These are phyloP conservation scores for Acanthopagrus latus DNA, from an alignment of 2,797 vertebrate genomes.

Conservation along the genomic window DNA sequence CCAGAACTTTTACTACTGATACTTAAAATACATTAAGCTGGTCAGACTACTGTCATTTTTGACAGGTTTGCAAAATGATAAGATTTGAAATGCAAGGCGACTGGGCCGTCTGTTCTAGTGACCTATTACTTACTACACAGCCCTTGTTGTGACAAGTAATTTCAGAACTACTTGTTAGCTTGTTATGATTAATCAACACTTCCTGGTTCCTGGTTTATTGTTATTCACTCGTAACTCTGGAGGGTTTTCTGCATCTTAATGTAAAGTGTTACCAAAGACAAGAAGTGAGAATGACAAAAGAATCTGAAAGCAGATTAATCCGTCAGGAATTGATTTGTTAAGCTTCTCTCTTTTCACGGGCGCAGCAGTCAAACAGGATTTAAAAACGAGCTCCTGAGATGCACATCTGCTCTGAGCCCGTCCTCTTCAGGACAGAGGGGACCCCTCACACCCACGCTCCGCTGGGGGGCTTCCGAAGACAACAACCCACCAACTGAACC, in stretches of 20 bases:
- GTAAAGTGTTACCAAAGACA: constrained; percentile 52
- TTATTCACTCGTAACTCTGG: constrained; percentile 20
- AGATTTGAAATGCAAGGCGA: too few species aligned
- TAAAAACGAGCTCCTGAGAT: constrained; percentile 68
- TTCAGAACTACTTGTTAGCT: constrained; percentile 9
- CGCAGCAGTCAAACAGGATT: constrained; percentile 81
- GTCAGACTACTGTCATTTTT: too few species aligned
- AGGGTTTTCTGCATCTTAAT: constrained; percentile 33
- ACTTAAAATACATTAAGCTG: too few species aligned
- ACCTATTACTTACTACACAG: neutral
- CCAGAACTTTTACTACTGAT: too few species aligned
- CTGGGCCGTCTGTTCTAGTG: neutral
- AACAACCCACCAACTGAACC: constrained; percentile 52
- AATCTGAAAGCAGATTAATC: constrained; percentile 79
- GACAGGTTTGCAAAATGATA: too few species aligned
- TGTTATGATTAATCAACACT: constrained; percentile 22
- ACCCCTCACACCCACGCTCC: constrained; percentile 37
- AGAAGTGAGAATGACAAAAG: constrained; percentile 72
- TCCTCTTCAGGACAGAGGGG: constrained; percentile 54
- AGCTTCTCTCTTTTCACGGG: constrained; percentile 78
- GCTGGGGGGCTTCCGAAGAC: constrained; percentile 39
- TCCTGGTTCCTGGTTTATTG: neutral
- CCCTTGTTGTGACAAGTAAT: neutral
- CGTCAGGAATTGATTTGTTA: constrained; percentile 81
- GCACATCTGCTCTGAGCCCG: constrained; percentile 72